A percentile compares a stretch with the other conserved stretches of the same genome.
These are phyloP conservation scores for Orientallactaga bullata DNA, from an alignment of 2,113 vertebrate genomes.

Conservation along the genomic window DNA sequence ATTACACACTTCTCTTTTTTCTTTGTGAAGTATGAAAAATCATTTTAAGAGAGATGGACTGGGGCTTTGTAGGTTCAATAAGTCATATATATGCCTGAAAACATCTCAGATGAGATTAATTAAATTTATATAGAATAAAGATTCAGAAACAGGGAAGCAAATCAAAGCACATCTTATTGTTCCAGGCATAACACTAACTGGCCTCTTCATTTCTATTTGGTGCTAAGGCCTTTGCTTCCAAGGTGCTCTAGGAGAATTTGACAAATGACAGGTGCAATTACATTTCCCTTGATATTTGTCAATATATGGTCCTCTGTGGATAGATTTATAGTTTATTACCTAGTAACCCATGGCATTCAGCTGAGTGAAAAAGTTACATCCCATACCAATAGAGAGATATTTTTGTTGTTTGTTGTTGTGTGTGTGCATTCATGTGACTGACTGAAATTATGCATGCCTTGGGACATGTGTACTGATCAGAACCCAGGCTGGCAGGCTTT, in stretches of 20 bases:
- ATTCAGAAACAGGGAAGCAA: background rate
- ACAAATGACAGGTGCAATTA: background rate
- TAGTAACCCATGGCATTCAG: background rate
- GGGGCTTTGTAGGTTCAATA: background rate
- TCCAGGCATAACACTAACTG: background rate
- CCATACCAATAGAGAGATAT: background rate
- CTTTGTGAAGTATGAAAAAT: background rate
- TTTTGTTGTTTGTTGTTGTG: background rate
- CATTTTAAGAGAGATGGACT: background rate
- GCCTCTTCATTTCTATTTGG: background rate
- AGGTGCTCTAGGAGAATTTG: background rate
- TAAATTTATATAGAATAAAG: background rate
- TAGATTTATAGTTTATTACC: background rate
- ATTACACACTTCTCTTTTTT: background rate
- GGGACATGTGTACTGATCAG: no score
- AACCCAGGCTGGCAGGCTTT: no score
- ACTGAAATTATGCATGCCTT: no score
- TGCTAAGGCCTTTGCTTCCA: background rate
- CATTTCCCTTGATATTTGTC: background rate
- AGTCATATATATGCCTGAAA: background rate
- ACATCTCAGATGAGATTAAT: background rate
- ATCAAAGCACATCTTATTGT: background rate
- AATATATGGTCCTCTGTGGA: background rate
- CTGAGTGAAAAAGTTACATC: background rate
- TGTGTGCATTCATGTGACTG: no score